A percentile compares a stretch with the other conserved stretches of the same genome.
Evolutionary conservation across 2,888 invertebrate species (phyloP).

Genomic region (Coelogynopora nodosa): DNA sequence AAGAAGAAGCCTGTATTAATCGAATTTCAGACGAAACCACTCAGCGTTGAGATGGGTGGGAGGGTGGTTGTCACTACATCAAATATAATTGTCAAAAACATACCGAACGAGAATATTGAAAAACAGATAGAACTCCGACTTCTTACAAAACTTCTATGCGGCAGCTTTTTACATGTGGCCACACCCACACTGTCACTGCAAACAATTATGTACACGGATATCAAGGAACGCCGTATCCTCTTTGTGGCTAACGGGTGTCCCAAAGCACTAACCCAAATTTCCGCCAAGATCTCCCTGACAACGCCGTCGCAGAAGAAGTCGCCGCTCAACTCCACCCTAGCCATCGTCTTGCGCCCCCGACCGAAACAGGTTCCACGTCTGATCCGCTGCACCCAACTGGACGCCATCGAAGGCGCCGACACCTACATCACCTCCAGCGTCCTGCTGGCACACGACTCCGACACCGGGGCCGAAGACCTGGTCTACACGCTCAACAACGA

Average conservation of each 20-base stretch:
- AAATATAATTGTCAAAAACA: background rate
- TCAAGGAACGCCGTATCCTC: conserved; percentile 33
- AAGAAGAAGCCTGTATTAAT: background rate
- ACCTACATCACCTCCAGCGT: background rate
- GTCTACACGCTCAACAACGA: background rate
- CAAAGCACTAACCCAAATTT: background rate
- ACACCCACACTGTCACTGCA: conserved; percentile 1
- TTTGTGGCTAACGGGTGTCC: conserved; percentile 4
- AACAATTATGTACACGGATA: background rate
- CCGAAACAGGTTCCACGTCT: background rate
- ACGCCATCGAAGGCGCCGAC: conserved; percentile 14
- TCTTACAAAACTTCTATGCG: conserved; percentile 16
- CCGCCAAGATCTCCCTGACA: background rate
- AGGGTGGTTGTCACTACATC: conserved; percentile 13
- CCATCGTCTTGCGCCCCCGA: conserved; percentile 14
- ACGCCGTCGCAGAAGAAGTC: background rate
- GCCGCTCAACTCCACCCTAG: background rate
- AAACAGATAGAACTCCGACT: background rate
- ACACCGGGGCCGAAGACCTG: background rate
- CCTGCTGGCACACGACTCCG: background rate
- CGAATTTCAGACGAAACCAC: background rate
- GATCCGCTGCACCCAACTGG: background rate
- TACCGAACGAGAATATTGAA: background rate
- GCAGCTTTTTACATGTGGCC: conserved; percentile 6
- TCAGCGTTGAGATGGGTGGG: conserved; percentile 28